Conservation (phyloP, 2,113 vertebrate genomes). For the Ophiodon elongatus region DNA sequence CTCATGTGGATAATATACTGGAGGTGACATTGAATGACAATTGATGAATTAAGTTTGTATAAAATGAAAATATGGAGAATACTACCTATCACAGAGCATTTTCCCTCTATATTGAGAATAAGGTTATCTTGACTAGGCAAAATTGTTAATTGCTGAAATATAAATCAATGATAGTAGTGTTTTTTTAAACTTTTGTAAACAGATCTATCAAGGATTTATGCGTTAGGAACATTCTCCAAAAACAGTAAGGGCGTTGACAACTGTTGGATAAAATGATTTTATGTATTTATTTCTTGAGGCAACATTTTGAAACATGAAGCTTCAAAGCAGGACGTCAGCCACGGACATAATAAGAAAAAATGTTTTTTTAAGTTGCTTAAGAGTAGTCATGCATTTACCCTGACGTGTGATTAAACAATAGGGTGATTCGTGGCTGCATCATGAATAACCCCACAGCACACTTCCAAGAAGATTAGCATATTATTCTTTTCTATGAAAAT, state of each 20-base stretch:
- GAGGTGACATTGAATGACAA: constrained; percentile 30
- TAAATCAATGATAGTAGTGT: neutral
- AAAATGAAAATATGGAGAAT: constrained; percentile 20
- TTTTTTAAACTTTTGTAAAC: neutral
- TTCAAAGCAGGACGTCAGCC: constrained; percentile 32
- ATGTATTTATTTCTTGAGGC: constrained; percentile 16
- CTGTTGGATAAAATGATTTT: constrained; percentile 13
- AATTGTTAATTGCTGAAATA: neutral
- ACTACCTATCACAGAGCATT: neutral
- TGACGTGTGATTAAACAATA: constrained; percentile 52
- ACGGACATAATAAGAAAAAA: constrained; percentile 12
- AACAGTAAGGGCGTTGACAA: neutral
- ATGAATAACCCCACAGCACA: constrained; percentile 6
- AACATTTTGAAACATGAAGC: constrained; percentile 30
- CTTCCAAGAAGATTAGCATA: constrained; percentile 29
- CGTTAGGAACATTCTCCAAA: neutral
- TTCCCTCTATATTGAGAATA: neutral
- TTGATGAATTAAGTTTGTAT: constrained; percentile 18
- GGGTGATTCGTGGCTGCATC: neutral
- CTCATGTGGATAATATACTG: constrained; percentile 20
- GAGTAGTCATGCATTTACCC: constrained; percentile 23
- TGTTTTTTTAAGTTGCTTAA: constrained; percentile 20
- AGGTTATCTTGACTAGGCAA: neutral
- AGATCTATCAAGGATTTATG: neutral
- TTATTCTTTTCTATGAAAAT: constrained; percentile 38